Evolutionary conservation across 2,113 vertebrate species (phyloP), one percentile per base, ranked within the genome.

Genomic region (Triplophysa rosa): DNA sequence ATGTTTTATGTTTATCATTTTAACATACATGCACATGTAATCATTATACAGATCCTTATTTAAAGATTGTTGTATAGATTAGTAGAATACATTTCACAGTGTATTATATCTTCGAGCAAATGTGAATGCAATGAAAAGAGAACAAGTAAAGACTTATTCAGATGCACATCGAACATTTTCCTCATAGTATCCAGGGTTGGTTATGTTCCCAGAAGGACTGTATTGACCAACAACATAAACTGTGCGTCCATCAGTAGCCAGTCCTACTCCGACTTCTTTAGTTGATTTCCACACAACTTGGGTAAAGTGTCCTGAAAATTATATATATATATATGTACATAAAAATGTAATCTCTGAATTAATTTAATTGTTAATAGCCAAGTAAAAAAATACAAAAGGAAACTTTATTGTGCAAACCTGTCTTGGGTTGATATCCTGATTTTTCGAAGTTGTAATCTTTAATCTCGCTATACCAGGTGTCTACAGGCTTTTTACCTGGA

Each of bases 281-380:
- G 74, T 73, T 8, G 80, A 78, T 58, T 77, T 87, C 88, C 88
- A 89, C 26, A 89, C 87, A 61, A 88, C 82, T 81, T 89, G 88
- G 49, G 88, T 89, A 77, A 89, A 89, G 76, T 89, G 88, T 13
- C 88, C 88, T 88, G 75, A 2, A 62, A 65, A 37, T 16, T 0
- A 77, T 8, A 73, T 9, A 37, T 17, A 33, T 29, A 47, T 49
- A 49, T 24, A 21, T 14, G 23, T 14, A 13, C 10, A 52, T 14
- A 14, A 5, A 52, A 52, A 16, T 52, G 3, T 1, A 12, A 52
- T 4, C 13, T 9, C 8, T 42, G 40, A 42, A 52, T 52, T 52
- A 1, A 3, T 3, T 52, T 52, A 4, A 52, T 17, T 16, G 49
- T 17, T 19, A 17, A 17, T 52, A 52, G 13, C 13, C 16, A 52